A percentile compares a stretch with the other conserved stretches of the same genome.
These are phyloP conservation scores for Punctoribates punctum DNA, from an alignment of 2,888 invertebrate species.

Conservation along the genomic window DNA sequence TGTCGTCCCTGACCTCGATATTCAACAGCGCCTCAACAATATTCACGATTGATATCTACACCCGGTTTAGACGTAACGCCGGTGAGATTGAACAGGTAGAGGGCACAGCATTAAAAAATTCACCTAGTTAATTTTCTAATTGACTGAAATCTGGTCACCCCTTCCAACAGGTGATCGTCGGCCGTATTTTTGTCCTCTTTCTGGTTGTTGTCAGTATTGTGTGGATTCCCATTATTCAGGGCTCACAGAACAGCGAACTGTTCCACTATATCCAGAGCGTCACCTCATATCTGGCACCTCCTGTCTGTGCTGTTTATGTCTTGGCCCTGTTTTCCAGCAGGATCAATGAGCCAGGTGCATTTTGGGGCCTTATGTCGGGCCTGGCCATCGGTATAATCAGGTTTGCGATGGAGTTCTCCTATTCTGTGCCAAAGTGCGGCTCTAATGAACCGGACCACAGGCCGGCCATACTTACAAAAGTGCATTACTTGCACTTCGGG, in stretches of 20 bases:
- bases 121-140: too few relatives aligned
- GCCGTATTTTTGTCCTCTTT: conserved; percentile 52
- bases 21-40: conserved; percentile 58
- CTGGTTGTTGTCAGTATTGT: conserved; percentile 51
- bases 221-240: conserved; percentile 59
- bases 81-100: conserved; percentile 55
- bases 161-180: too few relatives aligned
- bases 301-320: conserved; percentile 58
- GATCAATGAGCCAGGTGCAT: conserved; percentile 60
- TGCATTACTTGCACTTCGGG: conserved; percentile 59
- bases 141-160: too few relatives aligned
- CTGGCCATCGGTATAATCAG: conserved; percentile 58
- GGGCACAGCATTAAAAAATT: too few relatives aligned
- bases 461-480: conserved; percentile 51
- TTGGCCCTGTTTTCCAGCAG: conserved; percentile 57
- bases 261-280: conserved; percentile 60
- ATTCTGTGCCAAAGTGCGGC: conserved; percentile 55
- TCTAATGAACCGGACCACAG: conserved; percentile 50
- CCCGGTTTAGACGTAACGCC: conserved; percentile 52
- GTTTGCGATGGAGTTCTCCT: conserved; percentile 58
- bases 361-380: conserved; percentile 59
- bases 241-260: conserved; percentile 56
- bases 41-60: conserved; percentile 58
- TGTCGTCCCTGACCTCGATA: conserved; percentile 58
- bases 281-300: conserved; percentile 59